Evolutionary conservation across 2,888 invertebrate genomes (phyloP), one percentile per base, ranked within the genome.

Genomic region (Incurvaria masculella): DNA sequence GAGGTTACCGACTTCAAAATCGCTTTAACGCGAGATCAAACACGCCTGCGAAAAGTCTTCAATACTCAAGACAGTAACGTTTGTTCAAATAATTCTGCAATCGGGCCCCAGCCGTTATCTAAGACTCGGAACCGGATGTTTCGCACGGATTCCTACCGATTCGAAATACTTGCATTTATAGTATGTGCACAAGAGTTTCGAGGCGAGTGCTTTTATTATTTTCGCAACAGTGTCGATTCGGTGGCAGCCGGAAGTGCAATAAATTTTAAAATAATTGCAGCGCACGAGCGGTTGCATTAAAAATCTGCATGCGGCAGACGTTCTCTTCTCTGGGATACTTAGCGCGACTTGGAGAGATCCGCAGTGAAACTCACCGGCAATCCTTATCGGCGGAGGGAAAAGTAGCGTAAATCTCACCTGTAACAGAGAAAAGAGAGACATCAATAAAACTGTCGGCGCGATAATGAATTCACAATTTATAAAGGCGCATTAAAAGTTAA

Each of bases 391-490:
- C 54, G 43, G 53, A 43, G 53, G 48, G 51, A 61, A 61, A 60
- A 60, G 56, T 52, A 50, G 47, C 50, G 55, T 60, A 55, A 61
- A 60, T 60, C 62, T 65, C 65, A 66, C 66, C 63, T 65, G 62
- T 43, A 65, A 63, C 61, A 64, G 65, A 60, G 45, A 49, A 56
- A 59, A 52, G 50, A 58, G 50, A 52, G 49, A 60, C 54, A 59
- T 61, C 44, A 61, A 60, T 62, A 59, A 61, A 60, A 58, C 53
- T 58, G 54, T 60, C 56, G 56, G 51, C 52, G 52, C 11, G 42
- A 46, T 52, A 52, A 57, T 53, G 54, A 56, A 46, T 46, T 55
- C 53, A 58, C 54, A 53, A 57, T 51, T 56, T 51, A 55, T 41
- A 18, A 46, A 55, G 47, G 51, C 45, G 48, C 53, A 55, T 52